Percentiles rank a stretch among this genome's conserved stretches.
Evolutionary conservation across 2,113 vertebrate genomes (phyloP).

Genomic region (Chloebia gouldiae): DNA sequence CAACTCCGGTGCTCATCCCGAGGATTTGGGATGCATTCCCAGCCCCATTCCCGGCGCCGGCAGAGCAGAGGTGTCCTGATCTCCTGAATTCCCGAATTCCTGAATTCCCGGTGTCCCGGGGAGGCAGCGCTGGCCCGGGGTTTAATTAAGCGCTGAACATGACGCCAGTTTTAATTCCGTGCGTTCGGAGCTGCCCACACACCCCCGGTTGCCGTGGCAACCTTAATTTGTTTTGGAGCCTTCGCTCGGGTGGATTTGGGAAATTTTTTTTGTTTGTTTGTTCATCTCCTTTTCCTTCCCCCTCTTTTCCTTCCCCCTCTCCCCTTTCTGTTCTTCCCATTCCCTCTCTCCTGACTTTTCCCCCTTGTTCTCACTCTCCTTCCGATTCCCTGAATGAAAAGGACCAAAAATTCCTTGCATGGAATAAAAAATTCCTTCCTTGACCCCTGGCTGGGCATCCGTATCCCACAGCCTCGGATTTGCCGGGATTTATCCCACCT

Average conservation of each 20-base stretch:
- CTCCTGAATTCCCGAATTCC: not conserved
- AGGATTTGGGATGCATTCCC: not conserved
- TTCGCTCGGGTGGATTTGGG: conserved; percentile 28
- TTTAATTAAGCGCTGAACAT: conserved; percentile 64
- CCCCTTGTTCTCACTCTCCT: rapidly evolving
- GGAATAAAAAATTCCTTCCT: not conserved
- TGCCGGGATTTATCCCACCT: not conserved
- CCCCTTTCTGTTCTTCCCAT: not conserved
- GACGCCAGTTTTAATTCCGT: conserved; percentile 59
- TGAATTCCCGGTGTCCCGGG: not conserved
- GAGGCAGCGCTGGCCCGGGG: not conserved
- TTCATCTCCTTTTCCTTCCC: not conserved
- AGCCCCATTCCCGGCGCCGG: not conserved
- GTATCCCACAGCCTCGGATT: not conserved
- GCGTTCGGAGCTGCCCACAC: conserved; percentile 62
- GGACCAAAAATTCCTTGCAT: rapidly evolving
- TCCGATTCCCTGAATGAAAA: not conserved
- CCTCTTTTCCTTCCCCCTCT: not conserved
- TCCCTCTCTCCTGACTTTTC: not conserved
- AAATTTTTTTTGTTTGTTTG: not conserved
- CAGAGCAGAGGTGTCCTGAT: not conserved
- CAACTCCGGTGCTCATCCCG: rapidly evolving
- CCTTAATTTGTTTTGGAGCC: conserved; percentile 64
- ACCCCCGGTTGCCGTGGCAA: conserved; percentile 67
- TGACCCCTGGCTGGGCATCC: not conserved